Evolutionary conservation across 2,113 vertebrate species (phyloP), one percentile per base, ranked within the genome.

Genomic region (Junco hyemalis): DNA sequence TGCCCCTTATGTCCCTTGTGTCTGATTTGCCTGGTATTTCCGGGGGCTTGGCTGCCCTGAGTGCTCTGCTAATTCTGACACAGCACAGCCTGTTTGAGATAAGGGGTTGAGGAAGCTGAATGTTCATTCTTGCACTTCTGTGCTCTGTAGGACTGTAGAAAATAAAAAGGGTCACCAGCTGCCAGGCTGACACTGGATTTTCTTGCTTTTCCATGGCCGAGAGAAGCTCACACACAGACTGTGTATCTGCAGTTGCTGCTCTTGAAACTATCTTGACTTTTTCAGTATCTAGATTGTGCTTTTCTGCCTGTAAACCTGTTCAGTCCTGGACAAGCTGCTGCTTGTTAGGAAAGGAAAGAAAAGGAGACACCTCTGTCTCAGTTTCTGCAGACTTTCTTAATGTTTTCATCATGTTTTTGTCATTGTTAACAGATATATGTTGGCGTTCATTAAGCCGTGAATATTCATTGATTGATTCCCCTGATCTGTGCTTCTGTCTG

Each of bases 31-130:
- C 59, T 86, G 54, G 38, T 79, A 35, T 96, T 83, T 85, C 68
- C 91, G 48, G 68, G 51, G 42, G 16, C 47, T 73, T 91, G 86
- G 24, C 85, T 88, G 53, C 31, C 57, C 65, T 74, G 57, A 72
- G 54, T 81, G 86, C 80, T 93, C 63, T 91, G 61, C 80, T 86
- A 31, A 70, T 84, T 96, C 73, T 90, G 88, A 72, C 44, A 24
- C 53, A 54, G 60, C 84, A 61, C 80, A 95, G 40, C 57, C 88
- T 59, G 57, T 50, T 89, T 6, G 38, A 89, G 94, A 90, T 93
- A 88, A 79, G 0, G 1, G 66, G 29, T 9, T 82, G 36, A 79
- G 80, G 88, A 91, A 93, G 48, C 56, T 91, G 78, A 60, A 65
- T 74, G 45, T 54, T 81, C 51, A 21, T 63, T 50, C 65, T 95